A percentile compares a stretch with the other conserved stretches of the same genome.
phyloP scores from a whole-genome alignment of 1,140 invertebrate genomes.

The Musca domestica region DNA sequence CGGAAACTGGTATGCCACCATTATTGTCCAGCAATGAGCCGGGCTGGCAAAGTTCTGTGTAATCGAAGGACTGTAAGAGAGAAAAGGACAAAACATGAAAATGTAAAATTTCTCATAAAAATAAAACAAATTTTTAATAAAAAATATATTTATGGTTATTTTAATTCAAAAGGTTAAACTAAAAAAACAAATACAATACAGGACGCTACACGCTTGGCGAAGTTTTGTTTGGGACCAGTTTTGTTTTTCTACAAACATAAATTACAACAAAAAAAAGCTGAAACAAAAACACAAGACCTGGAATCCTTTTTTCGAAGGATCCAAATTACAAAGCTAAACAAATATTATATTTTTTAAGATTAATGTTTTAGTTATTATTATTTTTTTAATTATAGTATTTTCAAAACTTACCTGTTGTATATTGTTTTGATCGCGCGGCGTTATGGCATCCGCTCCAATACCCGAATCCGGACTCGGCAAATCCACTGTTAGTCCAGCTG shows the following conservation, averaged over 20 bases:
- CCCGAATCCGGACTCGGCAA: constrained; percentile 88
- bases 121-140: no score
- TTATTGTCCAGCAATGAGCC: constrained; percentile 52
- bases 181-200: background rate
- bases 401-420: constrained; percentile 74
- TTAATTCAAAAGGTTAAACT: background rate
- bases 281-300: background rate
- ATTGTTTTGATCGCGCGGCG: constrained; percentile 81
- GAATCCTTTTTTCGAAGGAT: background rate
- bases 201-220: constrained; percentile 11
- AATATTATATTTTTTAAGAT: background rate
- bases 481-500: constrained; percentile 82
- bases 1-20: constrained; percentile 51
- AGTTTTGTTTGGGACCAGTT: constrained; percentile 1
- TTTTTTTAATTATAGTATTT: background rate
- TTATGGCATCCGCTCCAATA: constrained; percentile 86
- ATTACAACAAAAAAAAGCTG: no score
- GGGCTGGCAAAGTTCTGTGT: constrained; percentile 78
- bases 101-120: background rate
- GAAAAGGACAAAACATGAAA: constrained; percentile 8
- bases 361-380: constrained; percentile 2
- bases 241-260: background rate
- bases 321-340: background rate
- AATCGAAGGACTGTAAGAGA: constrained; percentile 75
- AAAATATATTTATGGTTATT: background rate